Percentiles rank a stretch among this genome's conserved stretches.
These are phyloP conservation scores for Alces alces DNA, from an alignment of 2,113 vertebrate species.

Conservation along the genomic window DNA sequence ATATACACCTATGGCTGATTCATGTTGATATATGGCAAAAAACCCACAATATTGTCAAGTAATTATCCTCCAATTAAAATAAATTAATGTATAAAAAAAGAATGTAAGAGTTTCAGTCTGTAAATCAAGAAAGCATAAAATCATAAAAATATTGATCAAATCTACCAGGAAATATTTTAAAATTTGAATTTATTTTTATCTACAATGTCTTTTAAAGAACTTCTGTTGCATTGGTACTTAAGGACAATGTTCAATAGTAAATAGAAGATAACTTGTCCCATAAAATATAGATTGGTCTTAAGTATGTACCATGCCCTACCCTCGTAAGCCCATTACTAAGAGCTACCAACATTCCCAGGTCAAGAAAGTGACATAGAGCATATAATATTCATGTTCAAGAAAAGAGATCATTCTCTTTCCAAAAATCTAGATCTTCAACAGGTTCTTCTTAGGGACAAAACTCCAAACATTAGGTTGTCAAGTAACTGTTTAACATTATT, in stretches of 20 bases:
- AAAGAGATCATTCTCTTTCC: not conserved
- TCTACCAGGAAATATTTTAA: not conserved
- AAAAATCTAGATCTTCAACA: not conserved
- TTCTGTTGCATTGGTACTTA: not conserved
- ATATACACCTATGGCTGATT: not conserved
- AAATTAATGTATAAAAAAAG: not conserved
- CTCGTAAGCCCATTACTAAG: not conserved
- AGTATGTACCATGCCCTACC: not conserved
- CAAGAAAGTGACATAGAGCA: not conserved
- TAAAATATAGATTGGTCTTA: not conserved
- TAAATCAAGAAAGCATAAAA: not conserved
- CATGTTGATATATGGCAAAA: not conserved
- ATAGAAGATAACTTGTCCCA: not conserved
- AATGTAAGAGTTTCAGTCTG: not conserved
- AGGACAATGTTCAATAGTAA: not conserved
- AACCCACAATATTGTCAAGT: not conserved
- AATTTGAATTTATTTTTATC: constrained; percentile 10
- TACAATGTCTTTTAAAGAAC: constrained; percentile 8
- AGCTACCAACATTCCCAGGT: not conserved
- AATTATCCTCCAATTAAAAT: not conserved
- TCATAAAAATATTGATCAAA: not conserved
- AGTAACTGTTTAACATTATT: not conserved
- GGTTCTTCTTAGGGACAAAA: not conserved
- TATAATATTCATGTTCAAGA: not conserved
- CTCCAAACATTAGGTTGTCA: not conserved